phyloP scores from a whole-genome alignment of 2,113 vertebrate genomes.

The Trogon surrucura region DNA sequence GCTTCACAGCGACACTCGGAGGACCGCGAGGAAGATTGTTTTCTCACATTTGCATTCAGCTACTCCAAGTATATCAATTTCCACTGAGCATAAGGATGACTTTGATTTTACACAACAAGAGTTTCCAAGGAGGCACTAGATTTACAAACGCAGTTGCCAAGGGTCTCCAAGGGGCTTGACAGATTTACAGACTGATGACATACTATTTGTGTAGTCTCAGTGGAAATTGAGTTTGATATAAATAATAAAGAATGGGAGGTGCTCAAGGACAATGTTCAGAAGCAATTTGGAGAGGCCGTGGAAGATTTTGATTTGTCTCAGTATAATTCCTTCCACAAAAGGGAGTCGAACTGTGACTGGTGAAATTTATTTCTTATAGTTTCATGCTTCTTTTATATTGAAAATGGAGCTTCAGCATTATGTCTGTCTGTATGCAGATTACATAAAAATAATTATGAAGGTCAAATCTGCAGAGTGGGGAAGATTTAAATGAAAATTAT shows the following conservation, averaged over 20 bases:
- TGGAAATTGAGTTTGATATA: neutral
- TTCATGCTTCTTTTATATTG: neutral
- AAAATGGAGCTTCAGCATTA: neutral
- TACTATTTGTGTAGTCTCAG: neutral
- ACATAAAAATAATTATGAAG: neutral
- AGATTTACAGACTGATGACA: constrained; percentile 25
- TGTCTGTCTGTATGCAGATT: neutral
- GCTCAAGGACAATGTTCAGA: neutral
- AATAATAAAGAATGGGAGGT: neutral
- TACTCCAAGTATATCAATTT: neutral
- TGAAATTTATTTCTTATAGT: neutral
- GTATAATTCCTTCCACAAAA: neutral
- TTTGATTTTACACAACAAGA: neutral
- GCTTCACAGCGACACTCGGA: neutral
- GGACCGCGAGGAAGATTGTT: neutral
- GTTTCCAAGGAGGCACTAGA: neutral
- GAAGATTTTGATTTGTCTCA: neutral
- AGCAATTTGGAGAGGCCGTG: neutral
- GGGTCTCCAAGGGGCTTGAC: constrained; percentile 19
- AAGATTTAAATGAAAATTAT: neutral
- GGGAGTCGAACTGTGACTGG: neutral
- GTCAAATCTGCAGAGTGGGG: neutral
- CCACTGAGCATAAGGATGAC: neutral
- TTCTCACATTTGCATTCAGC: neutral
- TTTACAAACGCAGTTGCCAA: constrained; percentile 7